Conservation (phyloP, 2,797 vertebrate genomes). For the Galago senegalensis region DNA sequence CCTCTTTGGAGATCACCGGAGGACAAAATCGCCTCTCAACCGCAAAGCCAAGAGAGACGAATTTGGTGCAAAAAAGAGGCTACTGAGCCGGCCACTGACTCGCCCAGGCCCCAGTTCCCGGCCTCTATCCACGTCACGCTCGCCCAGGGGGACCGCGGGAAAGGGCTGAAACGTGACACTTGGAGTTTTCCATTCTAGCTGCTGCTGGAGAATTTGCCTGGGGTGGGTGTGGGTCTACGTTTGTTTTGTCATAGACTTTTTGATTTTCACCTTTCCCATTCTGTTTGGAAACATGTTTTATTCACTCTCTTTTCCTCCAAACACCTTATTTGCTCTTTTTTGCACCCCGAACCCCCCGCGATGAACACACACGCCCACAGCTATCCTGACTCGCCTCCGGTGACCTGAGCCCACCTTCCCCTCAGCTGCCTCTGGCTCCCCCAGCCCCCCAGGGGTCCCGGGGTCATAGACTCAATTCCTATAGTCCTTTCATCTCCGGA, state of each 20-base stretch:
- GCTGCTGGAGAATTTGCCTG: not conserved
- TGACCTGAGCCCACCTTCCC: not conserved
- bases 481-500: too few relatives aligned
- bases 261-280: not conserved
- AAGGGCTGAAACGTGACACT: not conserved
- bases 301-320: not conserved
- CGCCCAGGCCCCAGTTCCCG: too few relatives aligned
- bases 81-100: fast-evolving
- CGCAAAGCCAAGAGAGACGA: not conserved
- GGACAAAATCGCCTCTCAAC: not conserved
- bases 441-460: fast-evolving
- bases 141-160: not conserved
- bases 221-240: not conserved
- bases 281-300: not conserved
- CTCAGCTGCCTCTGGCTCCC: fast-evolving
- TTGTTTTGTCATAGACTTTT: not conserved
- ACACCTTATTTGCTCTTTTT: not conserved
- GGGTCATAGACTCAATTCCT: not conserved
- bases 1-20: not conserved
- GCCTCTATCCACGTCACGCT: not conserved
- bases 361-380: not conserved
- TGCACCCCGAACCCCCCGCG: not conserved
- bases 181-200: not conserved
- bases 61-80: too few relatives aligned
- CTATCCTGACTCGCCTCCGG: not conserved